Conservation (phyloP, 2,888 invertebrate genomes). For the Aspidiotus destructor region DNA sequence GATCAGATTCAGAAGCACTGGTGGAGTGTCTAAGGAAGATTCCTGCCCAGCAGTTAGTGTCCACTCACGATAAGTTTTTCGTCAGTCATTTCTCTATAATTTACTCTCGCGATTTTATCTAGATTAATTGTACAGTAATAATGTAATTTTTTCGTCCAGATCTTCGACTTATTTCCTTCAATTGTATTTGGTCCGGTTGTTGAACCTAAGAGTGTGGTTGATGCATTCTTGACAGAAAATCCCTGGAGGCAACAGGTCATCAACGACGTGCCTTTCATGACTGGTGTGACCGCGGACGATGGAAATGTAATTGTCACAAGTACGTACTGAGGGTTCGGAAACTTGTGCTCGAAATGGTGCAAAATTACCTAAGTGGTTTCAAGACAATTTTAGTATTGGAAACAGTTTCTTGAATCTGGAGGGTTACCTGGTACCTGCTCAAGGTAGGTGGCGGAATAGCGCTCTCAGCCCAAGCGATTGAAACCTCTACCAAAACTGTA, state of each 20-base stretch:
- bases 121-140: too few species aligned
- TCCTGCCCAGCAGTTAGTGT: slow-evolving; percentile 3
- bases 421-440: too few species aligned
- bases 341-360: too few species aligned
- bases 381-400: too few species aligned
- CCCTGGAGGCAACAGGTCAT: background rate
- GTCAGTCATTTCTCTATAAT: too few species aligned
- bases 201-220: background rate
- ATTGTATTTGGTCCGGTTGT: background rate
- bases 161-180: background rate
- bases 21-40: slow-evolving; percentile 4
- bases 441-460: too few species aligned
- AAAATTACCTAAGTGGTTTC: too few species aligned
- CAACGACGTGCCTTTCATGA: background rate
- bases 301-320: background rate
- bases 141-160: too few species aligned
- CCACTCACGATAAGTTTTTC: background rate
- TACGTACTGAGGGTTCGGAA: background rate
- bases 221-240: slow-evolving; percentile 5
- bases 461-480: too few species aligned
- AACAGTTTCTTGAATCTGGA: too few species aligned
- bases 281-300: background rate
- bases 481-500: too few species aligned
- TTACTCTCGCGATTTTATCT: too few species aligned
- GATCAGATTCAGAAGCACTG: background rate